Conservation (phyloP, 2,888 invertebrate genomes). For the Acanthococcus lagerstroemiae region DNA sequence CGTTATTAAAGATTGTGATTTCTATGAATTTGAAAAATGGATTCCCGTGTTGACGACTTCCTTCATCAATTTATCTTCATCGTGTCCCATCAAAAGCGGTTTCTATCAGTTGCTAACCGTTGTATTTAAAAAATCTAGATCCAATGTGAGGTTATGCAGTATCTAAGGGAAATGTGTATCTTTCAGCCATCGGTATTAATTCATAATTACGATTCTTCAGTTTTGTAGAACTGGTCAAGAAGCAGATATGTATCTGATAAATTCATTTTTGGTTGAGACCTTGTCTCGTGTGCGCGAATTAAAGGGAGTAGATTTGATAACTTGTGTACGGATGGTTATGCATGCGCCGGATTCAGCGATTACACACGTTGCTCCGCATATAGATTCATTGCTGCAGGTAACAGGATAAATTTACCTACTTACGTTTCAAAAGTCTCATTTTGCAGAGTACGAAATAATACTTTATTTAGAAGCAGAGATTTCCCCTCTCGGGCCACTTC, state of each 20-base stretch:
- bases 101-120: constrained; percentile 8
- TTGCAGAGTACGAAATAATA: too few species aligned
- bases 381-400: constrained; percentile 10
- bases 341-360: not conserved
- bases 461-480: too few species aligned
- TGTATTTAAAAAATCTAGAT: constrained; percentile 9
- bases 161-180: not conserved
- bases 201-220: not conserved
- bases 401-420: not conserved
- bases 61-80: not conserved
- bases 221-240: not conserved
- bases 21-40: constrained; percentile 8
- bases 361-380: not conserved
- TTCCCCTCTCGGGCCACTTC: too few species aligned
- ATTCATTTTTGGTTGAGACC: not conserved
- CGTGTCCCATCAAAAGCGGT: constrained; percentile 8
- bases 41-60: not conserved
- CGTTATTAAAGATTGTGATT: not conserved
- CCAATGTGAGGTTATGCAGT: too few species aligned
- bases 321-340: constrained; percentile 19
- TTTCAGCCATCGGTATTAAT: not conserved
- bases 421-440: not conserved
- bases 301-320: constrained; percentile 1
- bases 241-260: not conserved
- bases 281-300: not conserved